These are phyloP conservation scores for Anarsia innoxiella DNA, from an alignment of 2,888 invertebrate species.

Conservation along the genomic window DNA sequence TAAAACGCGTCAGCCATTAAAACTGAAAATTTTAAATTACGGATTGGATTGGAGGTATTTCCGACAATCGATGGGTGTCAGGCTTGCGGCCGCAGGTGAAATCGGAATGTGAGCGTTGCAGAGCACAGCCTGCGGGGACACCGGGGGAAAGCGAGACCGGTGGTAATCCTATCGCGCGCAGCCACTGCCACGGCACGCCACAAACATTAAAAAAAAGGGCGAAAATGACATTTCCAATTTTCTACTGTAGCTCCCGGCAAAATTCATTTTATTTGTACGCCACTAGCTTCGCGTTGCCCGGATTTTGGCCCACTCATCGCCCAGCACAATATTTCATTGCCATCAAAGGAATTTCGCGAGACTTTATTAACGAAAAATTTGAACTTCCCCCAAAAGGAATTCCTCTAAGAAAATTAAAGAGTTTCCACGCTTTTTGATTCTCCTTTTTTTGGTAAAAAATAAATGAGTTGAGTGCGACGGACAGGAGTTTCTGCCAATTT, in stretches of 20 bases:
- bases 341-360: constrained; percentile 61
- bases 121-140: constrained; percentile 9
- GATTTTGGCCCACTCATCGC: too few species aligned
- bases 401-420: constrained; percentile 61
- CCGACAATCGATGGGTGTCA: constrained; percentile 53
- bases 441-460: constrained; percentile 32
- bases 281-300: constrained; percentile 64
- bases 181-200: constrained; percentile 35
- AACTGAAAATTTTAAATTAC: not conserved
- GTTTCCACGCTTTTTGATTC: constrained; percentile 50
- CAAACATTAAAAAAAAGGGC: constrained; percentile 74
- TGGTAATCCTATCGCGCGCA: constrained; percentile 56
- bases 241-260: constrained; percentile 69
- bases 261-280: constrained; percentile 71
- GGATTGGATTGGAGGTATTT: constrained; percentile 28
- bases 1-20: too few species aligned
- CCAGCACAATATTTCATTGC: constrained; percentile 59
- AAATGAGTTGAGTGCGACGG: constrained; percentile 42
- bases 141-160: constrained; percentile 29
- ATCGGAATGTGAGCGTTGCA: constrained; percentile 27
- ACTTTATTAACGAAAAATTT: constrained; percentile 65
- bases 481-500: constrained; percentile 31
- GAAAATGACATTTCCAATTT: constrained; percentile 78
- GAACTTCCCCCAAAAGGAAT: constrained; percentile 47
- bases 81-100: constrained; percentile 45